Evolutionary conservation across 30 jellyfish, hydroid and myxozoan genomes (phyloP), one percentile per base, ranked within the genome.

Genomic region (Rhopilema esculentum): DNA sequence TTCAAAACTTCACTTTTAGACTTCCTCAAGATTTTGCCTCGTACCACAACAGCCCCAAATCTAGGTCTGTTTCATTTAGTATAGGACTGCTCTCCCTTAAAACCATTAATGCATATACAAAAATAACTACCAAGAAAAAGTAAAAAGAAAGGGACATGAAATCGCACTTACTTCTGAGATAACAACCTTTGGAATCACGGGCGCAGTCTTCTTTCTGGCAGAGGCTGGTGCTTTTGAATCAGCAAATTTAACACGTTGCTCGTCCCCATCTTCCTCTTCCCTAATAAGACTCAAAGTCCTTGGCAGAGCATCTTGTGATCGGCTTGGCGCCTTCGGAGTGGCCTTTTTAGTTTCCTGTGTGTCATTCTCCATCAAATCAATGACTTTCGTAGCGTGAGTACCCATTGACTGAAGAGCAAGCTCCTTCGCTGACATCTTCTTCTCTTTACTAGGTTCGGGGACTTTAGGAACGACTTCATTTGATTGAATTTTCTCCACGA

Each of bases 371-470:
- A 87, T 85, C 1, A 32, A 52, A 27, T 67, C 91, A 49, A 89
- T 80, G 48, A 87, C 93, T 23, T 73, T 33, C 29, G 87, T 51
- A 2, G 99, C 99, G 48, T 86, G 90, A 16, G 69, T 26, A 23
- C 99, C 99, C 99, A 96, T 96, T 20, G 98, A 85, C 57, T 94
- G 98, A 40, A 96, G 72, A 16, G 99, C 99, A 51, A 84, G 85
- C 49, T 86, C 95, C 93, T 86, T 87, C 27, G 93, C 94, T 31
- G 89, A 28, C 51, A 31, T 74, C 15, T 66, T 48, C 30, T 62
- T 22, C 1, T 85, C 96, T 31, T 73, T 76, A 16, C 65, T 50
- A 67, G 68, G 75, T 31, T 26, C 30, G 21, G 72, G 75, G 69
- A 27, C 80, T 32, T 24, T 31, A 15, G 80, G 70, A 64, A 19